Evolutionary conservation across 2,797 vertebrate genomes (phyloP), one percentile per base, ranked within the genome.

Genomic region (Sebastes baramenuke): DNA sequence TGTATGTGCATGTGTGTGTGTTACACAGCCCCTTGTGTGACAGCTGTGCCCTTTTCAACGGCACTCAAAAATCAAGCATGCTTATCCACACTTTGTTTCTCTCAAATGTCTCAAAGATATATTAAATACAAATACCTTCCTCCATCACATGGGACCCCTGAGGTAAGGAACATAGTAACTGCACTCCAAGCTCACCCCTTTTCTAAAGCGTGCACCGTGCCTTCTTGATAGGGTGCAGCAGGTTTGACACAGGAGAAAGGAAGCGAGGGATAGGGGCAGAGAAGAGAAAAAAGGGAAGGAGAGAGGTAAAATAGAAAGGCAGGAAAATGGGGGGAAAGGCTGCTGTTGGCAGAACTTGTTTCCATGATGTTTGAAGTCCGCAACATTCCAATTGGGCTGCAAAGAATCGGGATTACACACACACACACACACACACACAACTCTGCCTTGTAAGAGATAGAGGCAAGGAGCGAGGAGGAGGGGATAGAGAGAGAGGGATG

Each of bases 351-450:
- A 69, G 67, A 89, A 86, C 87, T 82, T 79, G 72, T 88, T 87
- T 80, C 84, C 70, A 68, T 84, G 65, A 90, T 71, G 83, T 86
- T 85, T 87, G 79, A 89, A 83, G 79, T 88, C 79, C 25, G 67
- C 81, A 90, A 87, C 81, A 85, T 87, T 88, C 85, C 87, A 93
- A 92, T 93, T 93, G 92, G 82, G 42, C 83, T 77, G 84, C 83
- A 82, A 79, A 89, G 54, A 93, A 92, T 93, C 11, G 16, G 61
- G 72, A 91, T 92, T 86, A 79, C 74, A 82, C 86, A 85, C 74
- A 78, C 72, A 83, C 84, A 81, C 77, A 73, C 42, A 76, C 77
- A 68, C 38, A 78, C 27, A n/a, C 10, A 67, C 61, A 86, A 77
- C 38, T 68, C 75, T 82, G 72, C 52, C 73, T 80, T 78, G 65